Evolutionary conservation across 2,888 invertebrate species (phyloP).

Genomic region (Pandemis heparana): DNA sequence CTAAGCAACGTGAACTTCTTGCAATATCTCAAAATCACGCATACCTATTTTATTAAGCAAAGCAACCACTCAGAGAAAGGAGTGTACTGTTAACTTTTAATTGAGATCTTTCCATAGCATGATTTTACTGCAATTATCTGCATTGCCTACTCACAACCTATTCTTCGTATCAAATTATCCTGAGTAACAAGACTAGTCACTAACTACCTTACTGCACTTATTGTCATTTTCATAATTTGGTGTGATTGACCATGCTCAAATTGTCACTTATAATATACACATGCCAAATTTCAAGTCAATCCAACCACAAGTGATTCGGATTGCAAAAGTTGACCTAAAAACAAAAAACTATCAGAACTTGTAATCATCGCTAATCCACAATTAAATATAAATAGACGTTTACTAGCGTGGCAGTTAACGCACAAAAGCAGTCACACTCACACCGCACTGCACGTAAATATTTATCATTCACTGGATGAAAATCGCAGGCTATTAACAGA

Average conservation of each 20-base stretch:
- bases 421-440: neutral
- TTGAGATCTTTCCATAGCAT: neutral
- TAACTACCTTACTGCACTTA: neutral
- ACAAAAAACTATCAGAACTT: no score
- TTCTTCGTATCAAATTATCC: neutral
- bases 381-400: neutral
- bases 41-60: no score
- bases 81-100: neutral
- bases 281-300: no score
- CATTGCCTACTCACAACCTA: neutral
- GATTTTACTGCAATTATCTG: neutral
- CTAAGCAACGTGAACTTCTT: neutral
- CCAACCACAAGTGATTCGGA: no score
- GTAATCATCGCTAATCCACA: neutral
- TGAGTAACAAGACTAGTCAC: neutral
- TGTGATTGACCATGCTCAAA: no score
- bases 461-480: neutral
- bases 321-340: no score
- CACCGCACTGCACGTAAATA: neutral
- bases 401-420: neutral
- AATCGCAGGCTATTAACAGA: neutral
- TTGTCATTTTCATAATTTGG: no score
- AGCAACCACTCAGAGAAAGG: neutral
- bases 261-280: no score
- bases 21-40: no score